These are phyloP conservation scores for Erebia palarica DNA, from an alignment of 2,888 invertebrate genomes.

Conservation along the genomic window DNA sequence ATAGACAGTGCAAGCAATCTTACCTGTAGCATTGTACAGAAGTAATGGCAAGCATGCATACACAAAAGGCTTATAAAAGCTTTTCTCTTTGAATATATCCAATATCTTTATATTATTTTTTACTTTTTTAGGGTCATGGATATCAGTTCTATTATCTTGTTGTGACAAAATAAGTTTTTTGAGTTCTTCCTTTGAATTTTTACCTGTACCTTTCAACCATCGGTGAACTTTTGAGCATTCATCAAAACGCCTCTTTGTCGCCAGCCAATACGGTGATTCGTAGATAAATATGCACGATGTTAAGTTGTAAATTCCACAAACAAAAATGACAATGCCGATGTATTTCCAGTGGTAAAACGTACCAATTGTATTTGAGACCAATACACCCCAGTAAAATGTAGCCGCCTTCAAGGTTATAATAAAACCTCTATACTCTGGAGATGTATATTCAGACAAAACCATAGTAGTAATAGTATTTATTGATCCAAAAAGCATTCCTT, in stretches of 20 bases:
- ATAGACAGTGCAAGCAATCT: constrained; percentile 24
- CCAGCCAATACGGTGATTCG: constrained; percentile 42
- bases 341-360: constrained; percentile 42
- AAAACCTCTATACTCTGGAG: constrained; percentile 37
- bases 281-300: constrained; percentile 31
- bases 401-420: constrained; percentile 39
- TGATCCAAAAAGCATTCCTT: constrained; percentile 29
- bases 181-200: constrained; percentile 36
- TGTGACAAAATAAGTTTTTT: constrained; percentile 30
- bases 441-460: constrained; percentile 38
- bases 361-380: constrained; percentile 41
- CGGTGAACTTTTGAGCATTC: constrained; percentile 37
- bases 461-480: constrained; percentile 27
- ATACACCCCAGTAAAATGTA: constrained; percentile 38
- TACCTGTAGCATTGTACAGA: constrained; percentile 26
- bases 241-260: constrained; percentile 36
- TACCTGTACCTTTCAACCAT: constrained; percentile 38
- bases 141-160: constrained; percentile 27
- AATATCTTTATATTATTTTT: not conserved
- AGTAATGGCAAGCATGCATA: constrained; percentile 17
- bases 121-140: not conserved
- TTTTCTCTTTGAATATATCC: constrained; percentile 17
- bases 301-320: constrained; percentile 35
- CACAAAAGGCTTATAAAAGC: constrained; percentile 34
- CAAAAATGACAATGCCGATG: constrained; percentile 33